phyloP scores from a whole-genome alignment of 2,113 vertebrate genomes.

The Scolopax mira region DNA sequence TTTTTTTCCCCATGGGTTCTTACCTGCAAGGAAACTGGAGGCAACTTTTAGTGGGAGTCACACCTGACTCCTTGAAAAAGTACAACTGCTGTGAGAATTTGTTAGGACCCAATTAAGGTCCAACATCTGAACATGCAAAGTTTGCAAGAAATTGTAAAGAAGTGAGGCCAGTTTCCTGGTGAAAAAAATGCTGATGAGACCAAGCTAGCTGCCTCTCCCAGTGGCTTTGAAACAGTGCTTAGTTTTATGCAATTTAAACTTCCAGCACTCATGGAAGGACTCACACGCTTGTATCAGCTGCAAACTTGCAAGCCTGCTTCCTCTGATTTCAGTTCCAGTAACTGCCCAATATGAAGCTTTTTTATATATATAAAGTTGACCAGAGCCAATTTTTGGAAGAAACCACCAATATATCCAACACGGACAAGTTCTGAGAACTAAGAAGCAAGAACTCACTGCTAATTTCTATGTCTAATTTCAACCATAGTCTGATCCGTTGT shows the following conservation, averaged over 20 bases:
- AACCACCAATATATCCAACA: background rate
- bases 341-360: background rate
- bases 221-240: background rate
- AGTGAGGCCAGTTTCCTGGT: background rate
- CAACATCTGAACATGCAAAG: background rate
- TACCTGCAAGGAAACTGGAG: background rate
- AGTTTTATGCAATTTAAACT: background rate
- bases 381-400: background rate
- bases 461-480: background rate
- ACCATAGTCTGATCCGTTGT: background rate
- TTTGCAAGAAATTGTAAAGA: background rate
- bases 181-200: background rate
- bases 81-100: background rate
- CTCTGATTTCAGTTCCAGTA: background rate
- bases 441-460: background rate
- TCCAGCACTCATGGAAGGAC: background rate
- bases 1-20: background rate
- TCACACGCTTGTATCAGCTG: background rate
- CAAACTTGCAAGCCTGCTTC: background rate
- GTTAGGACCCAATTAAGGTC: background rate
- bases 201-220: background rate
- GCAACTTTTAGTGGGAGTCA: background rate
- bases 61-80: background rate
- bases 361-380: background rate
- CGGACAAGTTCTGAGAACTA: background rate